Evolutionary conservation across 2,113 vertebrate species (phyloP).

Genomic region (Hystrix brachyura): DNA sequence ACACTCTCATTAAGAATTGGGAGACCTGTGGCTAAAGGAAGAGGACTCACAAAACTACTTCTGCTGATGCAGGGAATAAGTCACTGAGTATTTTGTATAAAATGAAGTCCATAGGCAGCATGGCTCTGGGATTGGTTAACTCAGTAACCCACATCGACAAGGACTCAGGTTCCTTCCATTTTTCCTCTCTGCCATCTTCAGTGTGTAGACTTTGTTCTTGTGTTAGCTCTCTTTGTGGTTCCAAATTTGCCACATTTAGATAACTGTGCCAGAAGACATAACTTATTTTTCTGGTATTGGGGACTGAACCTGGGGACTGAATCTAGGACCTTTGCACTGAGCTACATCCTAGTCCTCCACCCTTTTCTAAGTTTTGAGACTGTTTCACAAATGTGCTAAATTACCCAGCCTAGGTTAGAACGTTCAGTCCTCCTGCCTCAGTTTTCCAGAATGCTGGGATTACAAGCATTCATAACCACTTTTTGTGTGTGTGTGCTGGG

Average conservation of each 20-base stretch:
- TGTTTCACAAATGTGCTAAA: neutral
- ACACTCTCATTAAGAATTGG: neutral
- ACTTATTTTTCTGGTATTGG: neutral
- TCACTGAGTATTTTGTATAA: too few species aligned
- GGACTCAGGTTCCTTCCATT: neutral
- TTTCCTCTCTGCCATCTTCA: neutral
- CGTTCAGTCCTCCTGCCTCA: neutral
- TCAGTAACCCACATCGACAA: neutral
- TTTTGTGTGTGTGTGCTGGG: neutral
- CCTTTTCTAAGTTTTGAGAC: neutral
- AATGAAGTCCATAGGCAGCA: neutral
- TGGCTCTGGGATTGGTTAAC: neutral
- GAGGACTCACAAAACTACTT: neutral
- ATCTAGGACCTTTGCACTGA: neutral
- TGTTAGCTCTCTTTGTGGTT: neutral
- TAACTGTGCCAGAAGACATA: neutral
- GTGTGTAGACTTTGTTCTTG: neutral
- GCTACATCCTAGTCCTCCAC: neutral
- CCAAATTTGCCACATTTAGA: neutral
- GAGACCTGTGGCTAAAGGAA: neutral
- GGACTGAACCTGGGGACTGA: neutral
- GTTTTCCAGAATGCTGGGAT: neutral
- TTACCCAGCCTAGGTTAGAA: neutral
- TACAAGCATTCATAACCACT: neutral
- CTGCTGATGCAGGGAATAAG: fast-evolving